Percentiles rank a stretch among this genome's conserved stretches.
Conservation (phyloP, 2,888 invertebrate genomes). For the Periphyllus acericola region DNA sequence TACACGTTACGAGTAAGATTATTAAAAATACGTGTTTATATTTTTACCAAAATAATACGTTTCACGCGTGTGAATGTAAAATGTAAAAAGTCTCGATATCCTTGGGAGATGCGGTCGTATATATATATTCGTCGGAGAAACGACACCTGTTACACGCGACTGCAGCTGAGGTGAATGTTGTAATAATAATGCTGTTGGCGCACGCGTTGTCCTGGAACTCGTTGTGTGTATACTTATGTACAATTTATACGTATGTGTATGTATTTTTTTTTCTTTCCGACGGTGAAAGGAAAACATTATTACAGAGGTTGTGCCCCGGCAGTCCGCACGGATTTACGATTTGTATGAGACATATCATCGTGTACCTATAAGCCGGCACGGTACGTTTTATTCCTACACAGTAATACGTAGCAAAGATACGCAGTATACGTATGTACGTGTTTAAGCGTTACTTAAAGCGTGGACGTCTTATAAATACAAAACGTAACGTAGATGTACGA, state of each 20-base stretch:
- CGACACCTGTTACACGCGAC: conserved; percentile 43
- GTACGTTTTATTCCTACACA: neutral
- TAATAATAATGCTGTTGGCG: conserved; percentile 34
- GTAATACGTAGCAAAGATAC: neutral
- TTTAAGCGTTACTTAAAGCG: too few species aligned
- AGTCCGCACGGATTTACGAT: neutral
- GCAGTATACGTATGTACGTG: too few species aligned
- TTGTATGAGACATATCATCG: neutral
- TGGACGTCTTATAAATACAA: neutral
- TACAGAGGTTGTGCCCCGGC: neutral
- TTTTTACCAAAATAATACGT: neutral
- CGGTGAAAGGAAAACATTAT: conserved; percentile 36
- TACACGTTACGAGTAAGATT: neutral
- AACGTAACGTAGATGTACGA: neutral
- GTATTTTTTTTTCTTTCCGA: neutral
- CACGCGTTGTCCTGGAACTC: neutral
- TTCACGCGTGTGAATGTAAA: neutral
- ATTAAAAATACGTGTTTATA: neutral
- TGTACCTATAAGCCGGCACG: neutral
- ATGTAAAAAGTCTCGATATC: conserved; percentile 9
- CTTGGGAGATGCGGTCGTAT: neutral
- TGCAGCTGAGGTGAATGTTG: neutral
- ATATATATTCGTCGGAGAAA: conserved; percentile 16
- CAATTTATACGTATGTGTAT: neutral
- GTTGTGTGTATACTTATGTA: neutral